phyloP scores from a whole-genome alignment of 2,888 invertebrate species.

The Ephialtes manifestator region DNA sequence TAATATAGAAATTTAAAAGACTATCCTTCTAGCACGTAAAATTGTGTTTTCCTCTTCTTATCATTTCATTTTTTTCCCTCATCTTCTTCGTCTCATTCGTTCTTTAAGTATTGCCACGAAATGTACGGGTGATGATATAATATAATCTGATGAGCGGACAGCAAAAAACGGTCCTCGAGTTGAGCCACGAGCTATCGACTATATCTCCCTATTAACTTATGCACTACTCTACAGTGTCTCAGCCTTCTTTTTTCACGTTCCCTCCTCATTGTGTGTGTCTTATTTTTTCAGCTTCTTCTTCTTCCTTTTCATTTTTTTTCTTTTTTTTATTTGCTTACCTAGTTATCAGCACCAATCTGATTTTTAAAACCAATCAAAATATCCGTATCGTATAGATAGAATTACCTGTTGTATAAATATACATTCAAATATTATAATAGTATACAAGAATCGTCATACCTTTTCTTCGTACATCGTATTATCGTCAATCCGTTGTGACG shows the following conservation, averaged over 20 bases:
- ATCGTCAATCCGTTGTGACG: constrained; percentile 74
- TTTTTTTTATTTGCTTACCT: constrained; percentile 70
- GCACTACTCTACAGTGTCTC: constrained; percentile 83
- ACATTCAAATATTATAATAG: constrained; percentile 85
- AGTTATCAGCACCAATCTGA: constrained; percentile 86
- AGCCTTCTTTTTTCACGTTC: constrained; percentile 85
- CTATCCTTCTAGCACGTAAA: constrained; percentile 85
- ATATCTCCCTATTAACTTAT: constrained; percentile 74
- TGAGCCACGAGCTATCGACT: constrained; percentile 83
- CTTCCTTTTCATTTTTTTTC: constrained; percentile 69
- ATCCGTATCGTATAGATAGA: constrained; percentile 83
- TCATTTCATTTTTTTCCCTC: constrained; percentile 38
- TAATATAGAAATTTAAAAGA: constrained; percentile 86
- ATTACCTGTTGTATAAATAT: constrained; percentile 86
- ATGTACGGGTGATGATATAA: constrained; percentile 75
- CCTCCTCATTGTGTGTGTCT: constrained; percentile 77
- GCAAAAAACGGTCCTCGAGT: constrained; percentile 79
- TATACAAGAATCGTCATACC: constrained; percentile 83
- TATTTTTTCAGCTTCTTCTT: constrained; percentile 62
- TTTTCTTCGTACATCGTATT: constrained; percentile 72
- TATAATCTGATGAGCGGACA: constrained; percentile 80
- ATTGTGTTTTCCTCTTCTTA: constrained; percentile 66
- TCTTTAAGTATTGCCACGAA: constrained; percentile 84
- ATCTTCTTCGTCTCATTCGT: constrained; percentile 48
- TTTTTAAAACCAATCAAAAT: constrained; percentile 85